phyloP scores from a whole-genome alignment of 2,113 vertebrate genomes.

The Gnathonemus echidnorhynchus region DNA sequence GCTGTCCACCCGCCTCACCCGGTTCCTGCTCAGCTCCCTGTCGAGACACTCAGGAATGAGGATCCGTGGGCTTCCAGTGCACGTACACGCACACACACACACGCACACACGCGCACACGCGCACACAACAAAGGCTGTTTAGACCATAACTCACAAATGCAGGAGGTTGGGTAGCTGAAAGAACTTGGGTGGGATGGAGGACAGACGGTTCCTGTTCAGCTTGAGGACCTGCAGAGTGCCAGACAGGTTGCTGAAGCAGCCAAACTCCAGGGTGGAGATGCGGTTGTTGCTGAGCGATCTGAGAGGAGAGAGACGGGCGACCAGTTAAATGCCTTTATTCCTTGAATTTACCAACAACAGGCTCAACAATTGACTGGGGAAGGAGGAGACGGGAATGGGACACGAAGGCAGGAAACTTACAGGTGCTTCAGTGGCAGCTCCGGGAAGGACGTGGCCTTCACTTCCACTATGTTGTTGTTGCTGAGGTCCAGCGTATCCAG shows the following conservation, averaged over 20 bases:
- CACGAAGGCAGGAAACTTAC: constrained; percentile 57
- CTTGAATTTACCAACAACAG: constrained; percentile 1
- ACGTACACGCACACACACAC: background rate
- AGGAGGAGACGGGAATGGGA: background rate
- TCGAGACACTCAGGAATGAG: background rate
- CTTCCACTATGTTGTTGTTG: constrained; percentile 77
- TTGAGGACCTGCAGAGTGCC: constrained; percentile 76
- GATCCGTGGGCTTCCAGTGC: background rate
- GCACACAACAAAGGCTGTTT: background rate
- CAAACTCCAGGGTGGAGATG: constrained; percentile 76
- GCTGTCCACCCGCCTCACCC: constrained; percentile 80
- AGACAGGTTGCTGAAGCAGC: constrained; percentile 82
- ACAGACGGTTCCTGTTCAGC: constrained; percentile 83
- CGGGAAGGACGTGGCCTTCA: constrained; percentile 74
- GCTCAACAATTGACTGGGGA: background rate
- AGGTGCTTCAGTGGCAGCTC: constrained; percentile 75
- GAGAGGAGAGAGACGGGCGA: constrained; percentile 38
- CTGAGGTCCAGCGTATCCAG: constrained; percentile 90
- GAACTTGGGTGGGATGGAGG: constrained; percentile 80
- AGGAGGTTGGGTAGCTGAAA: constrained; percentile 87
- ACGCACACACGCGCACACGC: background rate
- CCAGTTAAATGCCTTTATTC: background rate
- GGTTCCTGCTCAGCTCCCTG: constrained; percentile 90
- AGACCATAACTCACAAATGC: constrained; percentile 74
- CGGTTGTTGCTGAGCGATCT: constrained; percentile 87